Evolutionary conservation across 2,113 vertebrate genomes (phyloP).

Genomic region (Etheostoma cragini): DNA sequence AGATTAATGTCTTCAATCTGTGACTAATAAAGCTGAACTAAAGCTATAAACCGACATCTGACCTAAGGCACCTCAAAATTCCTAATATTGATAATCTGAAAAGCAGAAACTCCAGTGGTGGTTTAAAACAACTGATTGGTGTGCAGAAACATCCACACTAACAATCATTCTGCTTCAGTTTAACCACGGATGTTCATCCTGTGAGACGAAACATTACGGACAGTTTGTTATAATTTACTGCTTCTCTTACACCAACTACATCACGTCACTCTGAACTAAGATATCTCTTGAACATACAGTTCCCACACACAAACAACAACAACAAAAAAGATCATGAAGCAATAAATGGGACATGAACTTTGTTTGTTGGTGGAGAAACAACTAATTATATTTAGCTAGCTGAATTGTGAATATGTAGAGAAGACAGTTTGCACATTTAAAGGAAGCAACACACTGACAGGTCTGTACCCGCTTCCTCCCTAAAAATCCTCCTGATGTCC

Average conservation of each 20-base stretch:
- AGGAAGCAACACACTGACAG: constrained; percentile 8
- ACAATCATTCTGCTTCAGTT: constrained; percentile 9
- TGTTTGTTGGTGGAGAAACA: constrained; percentile 38
- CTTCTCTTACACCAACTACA: neutral
- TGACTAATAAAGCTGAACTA: constrained; percentile 18
- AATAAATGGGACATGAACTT: neutral
- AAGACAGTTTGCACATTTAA: constrained; percentile 3
- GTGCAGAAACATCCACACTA: neutral
- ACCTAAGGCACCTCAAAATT: constrained; percentile 46
- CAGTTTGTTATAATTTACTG: neutral
- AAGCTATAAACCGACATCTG: neutral
- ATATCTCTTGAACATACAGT: constrained; percentile 6
- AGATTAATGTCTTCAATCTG: neutral
- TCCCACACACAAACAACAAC: neutral
- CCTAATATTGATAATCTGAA: neutral
- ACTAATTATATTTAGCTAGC: constrained; percentile 26
- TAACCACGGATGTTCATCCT: constrained; percentile 17
- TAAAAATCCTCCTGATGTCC: constrained; percentile 8
- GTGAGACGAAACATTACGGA: constrained; percentile 20
- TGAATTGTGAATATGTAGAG: constrained; percentile 34
- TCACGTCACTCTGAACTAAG: constrained; percentile 14
- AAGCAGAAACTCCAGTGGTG: constrained; percentile 22
- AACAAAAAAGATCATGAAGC: neutral
- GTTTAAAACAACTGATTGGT: neutral
- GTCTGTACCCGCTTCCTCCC: constrained; percentile 14